A percentile compares a stretch with the other conserved stretches of the same genome.
These are phyloP conservation scores for Silvanus unidentatus DNA, from an alignment of 2,888 invertebrate genomes.

Conservation along the genomic window DNA sequence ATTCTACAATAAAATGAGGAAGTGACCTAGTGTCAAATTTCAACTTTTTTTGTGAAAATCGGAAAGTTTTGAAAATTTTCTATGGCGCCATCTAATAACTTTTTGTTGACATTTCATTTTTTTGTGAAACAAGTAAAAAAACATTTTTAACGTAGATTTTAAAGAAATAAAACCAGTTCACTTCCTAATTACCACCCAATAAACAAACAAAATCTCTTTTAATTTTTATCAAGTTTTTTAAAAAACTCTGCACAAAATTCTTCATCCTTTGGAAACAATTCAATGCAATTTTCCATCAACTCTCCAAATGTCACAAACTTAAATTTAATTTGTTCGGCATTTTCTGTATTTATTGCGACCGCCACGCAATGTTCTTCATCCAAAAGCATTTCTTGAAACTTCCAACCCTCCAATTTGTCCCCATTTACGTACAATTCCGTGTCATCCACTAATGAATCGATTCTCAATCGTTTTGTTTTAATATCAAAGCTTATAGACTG, in stretches of 20 bases:
- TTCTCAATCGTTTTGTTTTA: slow-evolving; percentile 50
- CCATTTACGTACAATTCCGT: slow-evolving; percentile 62
- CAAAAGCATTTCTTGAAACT: slow-evolving; percentile 78
- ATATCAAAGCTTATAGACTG: slow-evolving; percentile 70
- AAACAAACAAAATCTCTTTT: background rate
- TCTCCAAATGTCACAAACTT: slow-evolving; percentile 54
- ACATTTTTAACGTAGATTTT: too few species aligned
- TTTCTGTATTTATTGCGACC: slow-evolving; percentile 54
- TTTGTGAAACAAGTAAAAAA: too few species aligned
- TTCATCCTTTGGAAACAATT: slow-evolving; percentile 50
- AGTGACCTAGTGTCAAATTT: too few species aligned
- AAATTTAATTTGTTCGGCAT: slow-evolving; percentile 42
- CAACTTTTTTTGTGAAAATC: too few species aligned
- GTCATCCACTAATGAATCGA: slow-evolving; percentile 51
- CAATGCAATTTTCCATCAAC: slow-evolving; percentile 52
- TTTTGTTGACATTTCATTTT: too few species aligned
- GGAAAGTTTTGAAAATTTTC: too few species aligned
- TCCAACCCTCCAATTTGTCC: slow-evolving; percentile 57
- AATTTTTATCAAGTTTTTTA: slow-evolving; percentile 47
- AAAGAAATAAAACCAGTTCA: too few species aligned
- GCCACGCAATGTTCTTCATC: slow-evolving; percentile 73
- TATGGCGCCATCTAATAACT: too few species aligned
- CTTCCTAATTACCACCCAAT: too few species aligned
- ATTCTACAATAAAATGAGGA: too few species aligned
- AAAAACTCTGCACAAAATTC: slow-evolving; percentile 55